Base-by-base conservation (phyloP, 1,140 invertebrate species). In the Cyclina sinensis region DNA sequence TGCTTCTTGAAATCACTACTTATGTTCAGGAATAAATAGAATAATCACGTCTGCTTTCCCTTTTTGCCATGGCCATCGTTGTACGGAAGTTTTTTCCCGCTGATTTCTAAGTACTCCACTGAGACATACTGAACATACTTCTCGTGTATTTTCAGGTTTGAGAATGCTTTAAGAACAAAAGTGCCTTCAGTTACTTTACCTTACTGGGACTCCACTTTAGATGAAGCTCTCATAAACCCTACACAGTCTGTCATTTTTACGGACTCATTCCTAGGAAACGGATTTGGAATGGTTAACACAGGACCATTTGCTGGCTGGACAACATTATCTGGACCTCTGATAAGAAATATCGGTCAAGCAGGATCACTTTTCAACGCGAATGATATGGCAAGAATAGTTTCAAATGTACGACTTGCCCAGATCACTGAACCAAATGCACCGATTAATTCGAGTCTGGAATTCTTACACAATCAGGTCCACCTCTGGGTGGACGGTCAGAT, bases 281-380 rank as follows among this genome's bases (percentile, higher is more conserved):
- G 94, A 39, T 92, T 94, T 81, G 95, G 95, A 9, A 91, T 93
- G 32, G 95, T 96, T 2, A 95, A 91, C 68, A 94, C 93, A 35
- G 94, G 94, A 16, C 92, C 93, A 30, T 92, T 92, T 48, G 88
- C 89, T 1, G 74, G 89, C 32, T 94, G 93, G 92, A 68, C 81
- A 0, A 94, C 93, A n/a, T 90, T 93, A 0, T 73, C 92, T 9
- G 92, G 91, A 21, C 68, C 59, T 1, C 90, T 94, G 12, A 91
- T 83, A 3, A 83, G 94, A 54, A 88, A 92, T 30, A 83, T 90
- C 30, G 92, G 91, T 57, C 76, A 68, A 32, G 70, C 81, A 30
- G 86, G 90, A 16, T 70, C 80, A 51, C 80, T 90, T 21, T 74
- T 93, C 73, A 89, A 65, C 14, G 81, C 78, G 3, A 54, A 80